Evolutionary conservation across 2,113 vertebrate species (phyloP), one percentile per base, ranked within the genome.

Genomic region (Pyrgilauda ruficollis): DNA sequence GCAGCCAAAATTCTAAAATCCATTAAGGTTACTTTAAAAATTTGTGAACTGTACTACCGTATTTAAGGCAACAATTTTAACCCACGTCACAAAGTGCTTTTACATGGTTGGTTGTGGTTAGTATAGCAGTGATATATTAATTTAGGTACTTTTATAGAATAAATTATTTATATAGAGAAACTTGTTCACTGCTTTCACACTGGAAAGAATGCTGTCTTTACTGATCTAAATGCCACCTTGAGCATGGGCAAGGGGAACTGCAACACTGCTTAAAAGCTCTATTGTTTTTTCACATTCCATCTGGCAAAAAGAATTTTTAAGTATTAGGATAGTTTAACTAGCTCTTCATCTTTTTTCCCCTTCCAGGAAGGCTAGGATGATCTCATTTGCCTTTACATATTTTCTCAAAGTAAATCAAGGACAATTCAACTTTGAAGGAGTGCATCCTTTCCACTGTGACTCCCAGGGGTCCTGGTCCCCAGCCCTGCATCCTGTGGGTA

Each of bases 141-240:
- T 83, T 66, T 46, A 78, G 26, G 59, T 50, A 67, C 47, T 92
- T 94, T 93, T n/a, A 81, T 8, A 82, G 63, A 95, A 49, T 58
- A 92, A 94, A 95, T 92, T 96, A 94, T 95, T 97, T 94, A 96
- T 88, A 77, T 23, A 87, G 50, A 47, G 18, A 89, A 56, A 63
- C 91, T 89, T 73, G 35, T 87, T 95, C 79, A 31, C 50, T 69
- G 83, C 58, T 95, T 96, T 97, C 52, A 70, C 46, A 44, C 37
- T 66, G 52, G 79, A 89, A 96, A 93, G 84, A 97, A 96, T 79
- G 70, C 13, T 49, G 33, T 67, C 35, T 85, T 96, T 83, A 74
- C 72, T 85, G 39, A 85, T 84, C 67, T 93, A 94, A 97, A 84
- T 94, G 64, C 69, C 43, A 93, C 56, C 88, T 94, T 63, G 30